Base-by-base conservation (phyloP, 2,888 invertebrate genomes). In the Uropetala carovei region DNA sequence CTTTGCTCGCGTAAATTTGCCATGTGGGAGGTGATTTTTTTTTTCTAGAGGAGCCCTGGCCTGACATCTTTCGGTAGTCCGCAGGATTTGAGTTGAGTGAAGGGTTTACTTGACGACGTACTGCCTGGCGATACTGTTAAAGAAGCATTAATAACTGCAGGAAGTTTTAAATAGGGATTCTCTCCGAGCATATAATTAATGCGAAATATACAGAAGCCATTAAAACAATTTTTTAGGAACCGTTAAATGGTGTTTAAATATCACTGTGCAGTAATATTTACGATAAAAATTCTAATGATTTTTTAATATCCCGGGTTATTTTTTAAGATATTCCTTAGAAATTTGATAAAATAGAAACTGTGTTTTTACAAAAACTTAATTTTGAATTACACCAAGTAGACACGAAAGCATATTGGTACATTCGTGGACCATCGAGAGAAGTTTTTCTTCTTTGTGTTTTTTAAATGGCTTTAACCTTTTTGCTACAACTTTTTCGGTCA, bases 61-160 rank as follows among this genome's bases (percentile, higher is more conserved):
- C 75, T 75, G 27, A 27, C 75, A 75, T 75, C 75, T 27, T 75
- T 75, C 2, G 75, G 22, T 75, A 75, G 75, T 27, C 75, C 75
- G 27, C 75, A 27, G 22, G 27, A 22, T 75, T 27, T 75, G 75
- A 75, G 75, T 27, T 75, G 75, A 75, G 75, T 75, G 75, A 75
- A 75, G 75, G 22, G 75, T 75, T 75, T 75, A 13, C 75, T 75
- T 75, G 75, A 75, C 75, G 27, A 75, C 75, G 22, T 75, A 27
- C 22, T 27, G 75, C 22, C 27, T 10, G 22, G 27, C 22, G 75
- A 75, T 13, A 22, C 22, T 75, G 75, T 22, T 11, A 27, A 68
- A 22, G 68, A 68, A 9, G n/a, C 11, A 75, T 75, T 27, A 75
- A 75, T 14, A 75, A 22, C 27, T 13, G 27, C 13, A 75, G 22